phyloP scores from a whole-genome alignment of 2,797 vertebrate species.

The Nothura maculosa region DNA sequence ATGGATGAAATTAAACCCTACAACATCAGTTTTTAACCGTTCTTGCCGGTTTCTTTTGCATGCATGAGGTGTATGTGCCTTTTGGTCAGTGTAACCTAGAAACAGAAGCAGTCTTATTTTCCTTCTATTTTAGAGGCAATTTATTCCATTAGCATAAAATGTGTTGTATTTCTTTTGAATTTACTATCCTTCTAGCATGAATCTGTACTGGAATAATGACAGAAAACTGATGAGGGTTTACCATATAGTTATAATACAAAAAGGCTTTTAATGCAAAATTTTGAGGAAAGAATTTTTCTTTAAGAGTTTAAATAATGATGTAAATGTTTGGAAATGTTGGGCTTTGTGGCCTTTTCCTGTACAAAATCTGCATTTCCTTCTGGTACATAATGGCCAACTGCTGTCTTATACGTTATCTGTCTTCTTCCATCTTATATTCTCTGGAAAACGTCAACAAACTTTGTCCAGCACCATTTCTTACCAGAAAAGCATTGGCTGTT shows the following conservation, averaged over 20 bases:
- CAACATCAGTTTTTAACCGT: conserved; percentile 66
- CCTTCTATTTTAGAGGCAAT: background rate
- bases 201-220: background rate
- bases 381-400: background rate
- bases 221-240: background rate
- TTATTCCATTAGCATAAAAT: background rate
- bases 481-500: background rate
- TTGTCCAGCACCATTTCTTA: background rate
- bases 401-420: background rate
- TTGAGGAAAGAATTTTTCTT: background rate
- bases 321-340: background rate
- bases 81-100: background rate
- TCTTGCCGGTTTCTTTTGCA: conserved; percentile 42
- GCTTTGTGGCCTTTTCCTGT: background rate
- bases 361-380: background rate
- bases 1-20: conserved; percentile 83
- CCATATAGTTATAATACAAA: no score
- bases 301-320: background rate
- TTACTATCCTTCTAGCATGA: background rate
- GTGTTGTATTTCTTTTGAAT: background rate
- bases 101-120: background rate
- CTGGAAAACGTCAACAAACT: background rate
- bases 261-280: background rate
- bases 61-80: background rate
- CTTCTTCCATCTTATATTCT: background rate